These are phyloP conservation scores for Coryphaenoides rupestris DNA, from an alignment of 2,113 vertebrate genomes.

Conservation along the genomic window DNA sequence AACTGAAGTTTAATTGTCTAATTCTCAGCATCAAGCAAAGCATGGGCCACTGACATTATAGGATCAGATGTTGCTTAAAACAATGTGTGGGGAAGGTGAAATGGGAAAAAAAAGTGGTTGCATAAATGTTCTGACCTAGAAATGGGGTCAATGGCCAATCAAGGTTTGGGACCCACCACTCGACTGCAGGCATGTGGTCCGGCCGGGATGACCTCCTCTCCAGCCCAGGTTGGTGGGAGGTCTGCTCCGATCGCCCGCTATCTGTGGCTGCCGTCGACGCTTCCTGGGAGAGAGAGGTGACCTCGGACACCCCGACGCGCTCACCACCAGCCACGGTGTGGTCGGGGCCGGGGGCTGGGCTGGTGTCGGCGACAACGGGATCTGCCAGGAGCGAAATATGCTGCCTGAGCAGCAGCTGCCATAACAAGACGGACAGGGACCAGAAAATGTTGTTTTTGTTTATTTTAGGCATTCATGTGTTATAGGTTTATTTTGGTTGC, in stretches of 20 bases:
- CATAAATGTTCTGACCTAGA: too few species aligned
- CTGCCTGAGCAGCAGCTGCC: constrained; percentile 81
- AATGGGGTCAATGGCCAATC: too few species aligned
- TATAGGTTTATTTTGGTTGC: constrained; percentile 2
- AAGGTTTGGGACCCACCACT: constrained; percentile 74
- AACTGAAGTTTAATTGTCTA: too few species aligned
- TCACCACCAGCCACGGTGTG: constrained; percentile 19
- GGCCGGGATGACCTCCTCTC: constrained; percentile 71
- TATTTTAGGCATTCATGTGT: neutral
- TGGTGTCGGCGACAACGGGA: constrained; percentile 65
- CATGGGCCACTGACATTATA: too few species aligned
- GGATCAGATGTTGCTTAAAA: too few species aligned
- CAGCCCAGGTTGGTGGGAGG: constrained; percentile 64
- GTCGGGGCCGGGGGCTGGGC: constrained; percentile 33
- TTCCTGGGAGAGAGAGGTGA: constrained; percentile 18
- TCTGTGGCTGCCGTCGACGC: constrained; percentile 41
- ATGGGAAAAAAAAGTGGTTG: too few species aligned
- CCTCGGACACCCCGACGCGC: constrained; percentile 22
- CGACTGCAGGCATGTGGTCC: constrained; percentile 80
- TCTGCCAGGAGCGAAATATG: constrained; percentile 69
- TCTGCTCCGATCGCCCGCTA: constrained; percentile 68
- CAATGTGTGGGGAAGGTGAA: too few species aligned
- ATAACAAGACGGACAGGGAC: constrained; percentile 72
- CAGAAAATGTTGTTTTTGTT: neutral
- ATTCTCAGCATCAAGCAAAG: too few species aligned